Evolutionary conservation across 1,140 invertebrate species (phyloP), one percentile per base, ranked within the genome.

Genomic region (Neodiprion fabricii): DNA sequence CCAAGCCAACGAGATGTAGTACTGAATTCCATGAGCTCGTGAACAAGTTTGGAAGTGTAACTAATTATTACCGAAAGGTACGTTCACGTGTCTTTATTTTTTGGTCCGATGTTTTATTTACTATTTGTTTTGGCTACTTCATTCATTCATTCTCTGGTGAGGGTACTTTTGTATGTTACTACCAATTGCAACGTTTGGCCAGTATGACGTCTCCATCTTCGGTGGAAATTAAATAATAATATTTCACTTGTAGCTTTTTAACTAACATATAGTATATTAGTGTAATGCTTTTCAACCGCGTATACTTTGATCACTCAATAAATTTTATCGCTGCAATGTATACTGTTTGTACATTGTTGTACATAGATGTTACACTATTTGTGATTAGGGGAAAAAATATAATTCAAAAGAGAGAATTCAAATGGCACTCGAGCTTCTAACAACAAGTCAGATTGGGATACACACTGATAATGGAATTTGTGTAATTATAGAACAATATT

Each of bases 1-100:
- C 74, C 80, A 84, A 85, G 83, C 79, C 84, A 83, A 75, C 84
- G 79, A 85, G 84, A 84, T 80, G 81, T 84, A 84, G 82, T 82
- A 81, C 75, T 79, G 78, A 83, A 84, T 83, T 85, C 82, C 82
- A 84, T 84, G 80, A 85, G 80, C 84, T 85, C 83, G 78, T 84
- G 83, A 82, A 81, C 84, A 85, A 84, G 82, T 84, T 85, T 76
- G 84, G 80, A 75, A 83, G 78, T 66, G 82, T 76, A 80, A 77
- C 81, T 77, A 77, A 79, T 81, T 76, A 77, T 76, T 71, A 66
- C 73, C 79, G 40, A 47, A 69, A 83, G 82, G 82, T 83, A 81
- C 78, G 80, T 81, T 75, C 75, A 48, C 77, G 67, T 70, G 68
- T 76, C 72, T 74, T 76, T 75, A 72, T 74, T 61, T 74, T 67